Evolutionary conservation across 2,797 vertebrate genomes (phyloP).

Genomic region (Miichthys miiuy): DNA sequence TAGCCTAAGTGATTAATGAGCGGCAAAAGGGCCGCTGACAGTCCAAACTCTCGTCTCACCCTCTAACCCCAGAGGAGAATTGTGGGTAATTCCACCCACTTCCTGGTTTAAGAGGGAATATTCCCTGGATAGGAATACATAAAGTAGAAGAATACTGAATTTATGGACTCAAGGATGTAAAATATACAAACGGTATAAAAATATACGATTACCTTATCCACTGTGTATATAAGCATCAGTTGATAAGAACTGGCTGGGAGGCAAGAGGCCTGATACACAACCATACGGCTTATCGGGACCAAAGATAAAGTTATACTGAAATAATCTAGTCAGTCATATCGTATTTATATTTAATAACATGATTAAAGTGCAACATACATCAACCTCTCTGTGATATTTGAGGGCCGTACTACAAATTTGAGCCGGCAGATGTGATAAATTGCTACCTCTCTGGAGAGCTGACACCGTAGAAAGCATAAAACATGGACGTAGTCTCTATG

Average conservation of each 20-base stretch:
- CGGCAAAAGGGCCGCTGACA: slow-evolving; percentile 62
- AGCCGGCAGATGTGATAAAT: not conserved
- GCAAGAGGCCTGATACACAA: not conserved
- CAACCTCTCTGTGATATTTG: not conserved
- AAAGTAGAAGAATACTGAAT: slow-evolving; percentile 18
- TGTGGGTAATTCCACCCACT: slow-evolving; percentile 69
- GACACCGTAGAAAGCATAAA: too few species aligned
- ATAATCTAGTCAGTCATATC: not conserved
- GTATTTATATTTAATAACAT: not conserved
- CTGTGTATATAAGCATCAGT: not conserved
- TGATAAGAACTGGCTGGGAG: not conserved
- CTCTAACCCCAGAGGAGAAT: slow-evolving; percentile 41
- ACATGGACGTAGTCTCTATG: too few species aligned
- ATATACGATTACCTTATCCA: not conserved
- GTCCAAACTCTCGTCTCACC: slow-evolving; percentile 55
- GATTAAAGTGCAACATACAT: not conserved
- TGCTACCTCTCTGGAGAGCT: not conserved
- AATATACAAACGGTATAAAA: slow-evolving; percentile 9
- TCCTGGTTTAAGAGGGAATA: slow-evolving; percentile 59
- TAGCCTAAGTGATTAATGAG: slow-evolving; percentile 78
- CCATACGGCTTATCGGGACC: not conserved
- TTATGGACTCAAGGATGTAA: slow-evolving; percentile 17
- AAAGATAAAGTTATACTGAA: not conserved
- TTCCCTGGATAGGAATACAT: slow-evolving; percentile 36
- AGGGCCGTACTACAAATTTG: not conserved